phyloP scores from a whole-genome alignment of 2,113 vertebrate genomes.

The Isichthys henryi region DNA sequence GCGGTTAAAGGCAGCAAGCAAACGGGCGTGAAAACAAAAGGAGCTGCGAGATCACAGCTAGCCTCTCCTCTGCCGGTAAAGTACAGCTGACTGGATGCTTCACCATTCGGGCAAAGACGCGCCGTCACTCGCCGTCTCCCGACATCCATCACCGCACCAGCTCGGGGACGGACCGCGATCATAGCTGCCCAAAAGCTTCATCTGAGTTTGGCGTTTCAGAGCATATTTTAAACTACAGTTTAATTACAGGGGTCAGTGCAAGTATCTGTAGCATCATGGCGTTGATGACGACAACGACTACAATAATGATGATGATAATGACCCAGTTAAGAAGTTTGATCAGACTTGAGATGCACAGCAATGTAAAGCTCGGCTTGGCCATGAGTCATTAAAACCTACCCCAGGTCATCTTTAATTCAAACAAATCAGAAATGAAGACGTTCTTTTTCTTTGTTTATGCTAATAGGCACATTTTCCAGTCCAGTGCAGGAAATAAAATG shows the following conservation, averaged over 20 bases:
- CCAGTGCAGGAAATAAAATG: neutral
- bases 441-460: neutral
- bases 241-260: neutral
- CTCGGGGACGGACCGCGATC: neutral
- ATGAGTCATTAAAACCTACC: neutral
- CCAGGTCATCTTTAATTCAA: neutral
- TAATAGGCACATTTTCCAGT: neutral
- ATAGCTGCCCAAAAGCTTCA: neutral
- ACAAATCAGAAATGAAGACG: neutral
- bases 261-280: neutral
- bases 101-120: neutral
- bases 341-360: neutral
- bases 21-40: conserved; percentile 14
- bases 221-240: neutral
- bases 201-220: neutral
- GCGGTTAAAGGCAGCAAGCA: conserved; percentile 16
- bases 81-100: neutral
- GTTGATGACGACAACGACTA: neutral
- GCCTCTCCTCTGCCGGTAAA: conserved; percentile 24
- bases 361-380: neutral
- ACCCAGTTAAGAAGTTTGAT: neutral
- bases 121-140: neutral
- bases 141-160: neutral
- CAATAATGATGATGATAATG: neutral
- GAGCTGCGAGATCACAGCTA: neutral